Percentiles rank a stretch among this genome's conserved stretches.
These are phyloP conservation scores for Reticulitermes speratus DNA, from an alignment of 1,140 invertebrate genomes.

Conservation along the genomic window DNA sequence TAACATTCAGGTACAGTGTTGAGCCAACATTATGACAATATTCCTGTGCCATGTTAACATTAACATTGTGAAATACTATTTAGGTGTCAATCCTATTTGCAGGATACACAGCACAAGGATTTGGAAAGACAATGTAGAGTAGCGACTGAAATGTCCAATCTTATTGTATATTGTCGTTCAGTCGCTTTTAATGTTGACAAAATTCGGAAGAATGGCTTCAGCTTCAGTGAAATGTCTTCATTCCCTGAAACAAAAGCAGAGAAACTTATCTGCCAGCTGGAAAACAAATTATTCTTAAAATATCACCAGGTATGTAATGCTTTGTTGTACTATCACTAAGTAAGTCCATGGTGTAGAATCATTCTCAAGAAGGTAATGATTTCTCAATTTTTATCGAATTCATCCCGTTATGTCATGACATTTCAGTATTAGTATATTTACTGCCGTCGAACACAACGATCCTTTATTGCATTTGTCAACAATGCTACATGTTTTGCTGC, in stretches of 20 bases:
- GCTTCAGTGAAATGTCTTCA: conserved; percentile 93
- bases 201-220: conserved; percentile 63
- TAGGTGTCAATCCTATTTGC: conserved; percentile 27
- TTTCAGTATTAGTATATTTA: too few relatives aligned
- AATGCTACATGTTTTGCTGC: too few relatives aligned
- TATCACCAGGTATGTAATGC: conserved; percentile 68
- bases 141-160: conserved; percentile 93
- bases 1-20: too few relatives aligned
- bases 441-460: too few relatives aligned
- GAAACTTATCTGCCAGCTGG: conserved; percentile 79
- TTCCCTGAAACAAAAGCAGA: conserved; percentile 95
- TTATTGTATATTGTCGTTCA: conserved; percentile 94
- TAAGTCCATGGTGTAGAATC: too few relatives aligned
- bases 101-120: conserved; percentile 77
- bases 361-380: too few relatives aligned
- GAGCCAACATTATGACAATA: too few relatives aligned
- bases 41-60: too few relatives aligned
- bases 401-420: too few relatives aligned
- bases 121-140: conserved; percentile 87
- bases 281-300: conserved; percentile 76
- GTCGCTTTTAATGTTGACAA: conserved; percentile 76
- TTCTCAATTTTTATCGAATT: too few relatives aligned
- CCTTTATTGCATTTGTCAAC: too few relatives aligned
- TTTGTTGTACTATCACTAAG: too few relatives aligned
- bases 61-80: neutral